Percentiles rank a stretch among this genome's conserved stretches.
phyloP scores from a whole-genome alignment of 1,140 invertebrate species.

The Leptinotarsa lineolata region DNA sequence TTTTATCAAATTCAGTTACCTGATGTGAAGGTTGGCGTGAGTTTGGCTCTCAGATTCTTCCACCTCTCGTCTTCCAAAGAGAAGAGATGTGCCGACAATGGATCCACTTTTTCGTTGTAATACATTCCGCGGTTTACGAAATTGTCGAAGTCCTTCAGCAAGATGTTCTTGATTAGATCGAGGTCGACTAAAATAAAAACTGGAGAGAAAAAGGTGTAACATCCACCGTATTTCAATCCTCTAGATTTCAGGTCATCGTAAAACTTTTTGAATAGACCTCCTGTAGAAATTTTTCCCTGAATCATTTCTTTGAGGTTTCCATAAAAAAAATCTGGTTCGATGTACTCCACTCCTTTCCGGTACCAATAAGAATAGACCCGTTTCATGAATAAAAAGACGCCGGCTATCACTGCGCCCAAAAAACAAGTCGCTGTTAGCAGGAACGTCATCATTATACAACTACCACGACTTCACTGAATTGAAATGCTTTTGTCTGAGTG shows the following conservation, averaged over 20 bases:
- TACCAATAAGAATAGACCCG: constrained; percentile 53
- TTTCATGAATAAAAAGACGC: constrained; percentile 40
- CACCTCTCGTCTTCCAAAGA: constrained; percentile 56
- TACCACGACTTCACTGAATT: too few species aligned
- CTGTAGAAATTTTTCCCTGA: neutral
- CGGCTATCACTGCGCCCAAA: neutral
- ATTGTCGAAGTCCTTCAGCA: constrained; percentile 57
- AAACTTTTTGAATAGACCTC: constrained; percentile 1
- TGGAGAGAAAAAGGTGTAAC: constrained; percentile 30
- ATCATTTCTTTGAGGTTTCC: constrained; percentile 44
- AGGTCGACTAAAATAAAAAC: constrained; percentile 54
- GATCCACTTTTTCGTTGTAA: constrained; percentile 55
- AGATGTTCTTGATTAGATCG: constrained; percentile 56
- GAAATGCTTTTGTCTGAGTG: too few species aligned
- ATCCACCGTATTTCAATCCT: constrained; percentile 28
- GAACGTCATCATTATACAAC: too few species aligned
- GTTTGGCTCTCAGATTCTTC: constrained; percentile 56
- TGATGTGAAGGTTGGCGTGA: constrained; percentile 60
- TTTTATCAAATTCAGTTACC: constrained; percentile 21
- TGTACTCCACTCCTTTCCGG: constrained; percentile 52
- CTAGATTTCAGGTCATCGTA: constrained; percentile 49
- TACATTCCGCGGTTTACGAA: constrained; percentile 57
- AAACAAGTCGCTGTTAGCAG: neutral
- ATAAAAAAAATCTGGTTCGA: constrained; percentile 49
- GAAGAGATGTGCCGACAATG: constrained; percentile 58